These are phyloP conservation scores for Caenorhabditis sp. DNA, from an alignment of 2,888 invertebrate species.

Conservation along the genomic window DNA sequence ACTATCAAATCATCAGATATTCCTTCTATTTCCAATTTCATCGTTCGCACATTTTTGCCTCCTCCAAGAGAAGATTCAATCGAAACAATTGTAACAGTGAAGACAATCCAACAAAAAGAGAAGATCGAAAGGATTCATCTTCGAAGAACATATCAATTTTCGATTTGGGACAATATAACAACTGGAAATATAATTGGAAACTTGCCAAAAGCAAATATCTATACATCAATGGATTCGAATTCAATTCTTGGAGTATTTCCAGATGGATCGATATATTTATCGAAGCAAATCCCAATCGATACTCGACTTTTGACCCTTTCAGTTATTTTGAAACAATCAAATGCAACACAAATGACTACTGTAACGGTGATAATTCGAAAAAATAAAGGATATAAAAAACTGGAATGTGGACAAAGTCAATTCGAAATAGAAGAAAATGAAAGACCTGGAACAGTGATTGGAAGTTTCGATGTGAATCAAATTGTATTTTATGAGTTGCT, in stretches of 20 bases:
- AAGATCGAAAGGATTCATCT: conserved; percentile 16
- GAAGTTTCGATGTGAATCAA: conserved; percentile 17
- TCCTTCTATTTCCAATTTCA: conserved; percentile 13
- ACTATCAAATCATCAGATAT: conserved; percentile 4
- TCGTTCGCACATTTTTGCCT: conserved; percentile 16
- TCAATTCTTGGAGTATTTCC: conserved; percentile 25
- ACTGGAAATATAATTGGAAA: conserved; percentile 28
- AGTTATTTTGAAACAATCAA: neutral
- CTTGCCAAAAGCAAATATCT: conserved; percentile 18
- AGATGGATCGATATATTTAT: conserved; percentile 28
- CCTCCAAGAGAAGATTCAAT: conserved; percentile 7
- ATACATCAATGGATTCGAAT: too few species aligned
- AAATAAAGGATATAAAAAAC: neutral
- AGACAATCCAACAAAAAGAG: conserved; percentile 13
- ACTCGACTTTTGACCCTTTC: neutral
- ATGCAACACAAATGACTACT: neutral
- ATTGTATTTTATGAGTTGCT: conserved; percentile 7
- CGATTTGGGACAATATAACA: conserved; percentile 25
- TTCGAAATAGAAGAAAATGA: conserved; percentile 5
- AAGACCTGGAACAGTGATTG: conserved; percentile 4
- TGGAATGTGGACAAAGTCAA: neutral
- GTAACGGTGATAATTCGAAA: neutral
- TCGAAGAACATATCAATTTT: conserved; percentile 21
- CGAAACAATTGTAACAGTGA: neutral
- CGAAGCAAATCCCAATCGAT: conserved; percentile 3